These are phyloP conservation scores for Pitta sordida DNA, from an alignment of 2,113 vertebrate species.

Conservation along the genomic window DNA sequence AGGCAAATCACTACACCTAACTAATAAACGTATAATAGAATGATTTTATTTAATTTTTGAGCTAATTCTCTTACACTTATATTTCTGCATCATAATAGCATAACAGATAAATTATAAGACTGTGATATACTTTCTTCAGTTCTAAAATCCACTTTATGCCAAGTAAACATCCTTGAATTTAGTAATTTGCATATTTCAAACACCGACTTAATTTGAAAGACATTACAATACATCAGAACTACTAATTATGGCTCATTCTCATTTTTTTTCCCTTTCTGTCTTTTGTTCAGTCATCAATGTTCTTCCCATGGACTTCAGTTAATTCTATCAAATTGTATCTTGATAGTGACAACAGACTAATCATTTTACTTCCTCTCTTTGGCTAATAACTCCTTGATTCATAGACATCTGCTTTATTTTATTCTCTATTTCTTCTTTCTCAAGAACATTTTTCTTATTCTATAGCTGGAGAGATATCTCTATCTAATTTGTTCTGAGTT, in stretches of 20 bases:
- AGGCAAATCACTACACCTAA: neutral
- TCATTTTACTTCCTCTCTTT: slow-evolving; percentile 45
- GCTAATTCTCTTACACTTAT: neutral
- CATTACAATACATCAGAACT: slow-evolving; percentile 28
- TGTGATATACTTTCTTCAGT: neutral
- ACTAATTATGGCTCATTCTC: slow-evolving; percentile 27
- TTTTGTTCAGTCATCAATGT: slow-evolving; percentile 13
- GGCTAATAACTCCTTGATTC: slow-evolving; percentile 33
- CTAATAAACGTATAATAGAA: neutral
- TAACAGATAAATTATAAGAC: neutral
- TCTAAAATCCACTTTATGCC: neutral
- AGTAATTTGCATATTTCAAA: slow-evolving; percentile 46
- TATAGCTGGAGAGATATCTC: neutral
- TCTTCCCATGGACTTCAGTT: neutral
- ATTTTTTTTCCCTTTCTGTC: neutral
- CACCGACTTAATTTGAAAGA: slow-evolving; percentile 36
- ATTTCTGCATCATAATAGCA: neutral
- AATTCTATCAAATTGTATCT: slow-evolving; percentile 1
- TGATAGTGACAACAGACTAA: slow-evolving; percentile 26
- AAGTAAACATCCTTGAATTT: slow-evolving; percentile 21
- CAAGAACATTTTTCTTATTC: neutral
- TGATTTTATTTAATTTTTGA: neutral
- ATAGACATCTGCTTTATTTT: slow-evolving; percentile 17
- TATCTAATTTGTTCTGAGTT: neutral
- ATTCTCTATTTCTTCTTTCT: neutral